These are phyloP conservation scores for Poicephalus gulielmi DNA, from an alignment of 2,113 vertebrate species.

Conservation along the genomic window DNA sequence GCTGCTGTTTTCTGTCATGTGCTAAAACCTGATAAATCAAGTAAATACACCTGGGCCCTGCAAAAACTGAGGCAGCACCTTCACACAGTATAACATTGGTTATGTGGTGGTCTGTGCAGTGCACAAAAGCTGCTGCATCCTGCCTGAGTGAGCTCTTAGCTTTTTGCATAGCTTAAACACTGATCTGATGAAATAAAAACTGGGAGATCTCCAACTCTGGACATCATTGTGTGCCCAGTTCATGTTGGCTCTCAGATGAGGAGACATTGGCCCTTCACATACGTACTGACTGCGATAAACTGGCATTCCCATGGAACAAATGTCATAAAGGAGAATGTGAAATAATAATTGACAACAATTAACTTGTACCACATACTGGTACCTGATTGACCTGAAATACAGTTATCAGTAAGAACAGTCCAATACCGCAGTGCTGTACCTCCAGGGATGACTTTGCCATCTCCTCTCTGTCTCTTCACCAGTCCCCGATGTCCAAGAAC, in stretches of 20 bases:
- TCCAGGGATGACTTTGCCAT: background rate
- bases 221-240: rapidly evolving
- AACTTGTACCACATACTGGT: background rate
- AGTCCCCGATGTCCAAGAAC: constrained; percentile 93
- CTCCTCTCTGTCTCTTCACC: background rate
- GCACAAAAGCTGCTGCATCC: background rate
- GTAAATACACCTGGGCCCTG: too few species aligned
- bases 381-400: background rate
- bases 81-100: rapidly evolving
- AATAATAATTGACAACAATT: background rate
- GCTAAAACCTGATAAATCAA: background rate
- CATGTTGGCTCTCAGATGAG: background rate
- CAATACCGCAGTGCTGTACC: background rate
- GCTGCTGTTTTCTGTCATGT: background rate
- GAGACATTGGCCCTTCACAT: background rate
- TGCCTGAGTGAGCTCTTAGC: background rate
- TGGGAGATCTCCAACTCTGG: background rate
- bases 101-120: rapidly evolving
- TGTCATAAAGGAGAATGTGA: background rate
- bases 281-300: rapidly evolving
- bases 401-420: background rate
- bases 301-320: background rate
- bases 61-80: background rate
- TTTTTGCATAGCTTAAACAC: background rate
- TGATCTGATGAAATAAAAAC: background rate